Percentiles rank a stretch among this genome's conserved stretches.
These are phyloP conservation scores for Corydoras maculifer DNA, from an alignment of 2,113 vertebrate genomes.

Conservation along the genomic window DNA sequence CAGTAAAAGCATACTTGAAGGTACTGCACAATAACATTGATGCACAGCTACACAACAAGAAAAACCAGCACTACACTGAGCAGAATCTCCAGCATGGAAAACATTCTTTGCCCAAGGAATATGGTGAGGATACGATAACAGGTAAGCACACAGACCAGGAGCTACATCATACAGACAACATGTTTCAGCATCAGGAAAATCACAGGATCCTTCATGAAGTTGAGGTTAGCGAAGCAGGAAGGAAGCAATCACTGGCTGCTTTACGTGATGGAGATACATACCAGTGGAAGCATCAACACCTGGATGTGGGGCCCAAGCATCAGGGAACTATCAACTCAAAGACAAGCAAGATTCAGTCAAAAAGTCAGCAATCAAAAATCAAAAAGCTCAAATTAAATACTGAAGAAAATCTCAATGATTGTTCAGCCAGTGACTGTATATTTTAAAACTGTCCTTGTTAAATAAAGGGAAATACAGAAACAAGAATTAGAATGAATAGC, in stretches of 20 bases:
- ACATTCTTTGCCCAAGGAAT: conserved; percentile 3
- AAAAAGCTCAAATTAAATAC: conserved; percentile 73
- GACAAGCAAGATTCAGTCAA: conserved; percentile 42
- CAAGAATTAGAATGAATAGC: background rate
- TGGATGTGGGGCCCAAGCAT: conserved; percentile 9
- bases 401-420: conserved; percentile 42
- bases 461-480: background rate
- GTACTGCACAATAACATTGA: conserved; percentile 77
- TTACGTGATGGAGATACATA: conserved; percentile 47
- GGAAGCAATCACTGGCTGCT: conserved; percentile 39
- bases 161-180: conserved; percentile 14
- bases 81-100: conserved; percentile 13
- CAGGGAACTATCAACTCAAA: conserved; percentile 44
- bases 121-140: background rate
- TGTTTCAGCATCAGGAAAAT: conserved; percentile 1
- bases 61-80: conserved; percentile 42
- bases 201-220: conserved; percentile 11
- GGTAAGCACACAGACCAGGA: conserved; percentile 9
- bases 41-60: conserved; percentile 71
- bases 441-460: conserved; percentile 54
- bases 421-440: conserved; percentile 64
- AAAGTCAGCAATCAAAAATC: conserved; percentile 68
- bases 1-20: conserved; percentile 85
- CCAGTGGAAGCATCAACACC: conserved; percentile 64
- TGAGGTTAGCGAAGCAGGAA: conserved; percentile 40